phyloP scores from a whole-genome alignment of 1,140 invertebrate species.

The Papilio xuthus region DNA sequence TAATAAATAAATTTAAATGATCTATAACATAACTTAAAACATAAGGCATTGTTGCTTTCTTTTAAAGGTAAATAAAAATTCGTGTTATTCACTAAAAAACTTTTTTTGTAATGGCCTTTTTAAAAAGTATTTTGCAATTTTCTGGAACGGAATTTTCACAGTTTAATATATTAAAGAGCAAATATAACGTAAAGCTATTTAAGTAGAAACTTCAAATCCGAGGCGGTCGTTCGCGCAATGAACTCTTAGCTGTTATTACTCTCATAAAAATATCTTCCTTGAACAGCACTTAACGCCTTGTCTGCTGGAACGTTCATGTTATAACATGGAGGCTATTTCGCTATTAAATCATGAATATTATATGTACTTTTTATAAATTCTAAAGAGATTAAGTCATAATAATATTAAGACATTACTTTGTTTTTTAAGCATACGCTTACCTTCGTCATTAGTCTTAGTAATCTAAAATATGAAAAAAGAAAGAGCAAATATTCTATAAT shows the following conservation, averaged over 20 bases:
- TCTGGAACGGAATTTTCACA: not conserved
- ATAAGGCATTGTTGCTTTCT: not conserved
- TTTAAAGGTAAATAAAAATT: too few relatives aligned
- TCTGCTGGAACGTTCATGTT: not conserved
- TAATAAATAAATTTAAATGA: too few relatives aligned
- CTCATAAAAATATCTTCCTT: conserved; percentile 18
- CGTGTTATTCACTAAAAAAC: too few relatives aligned
- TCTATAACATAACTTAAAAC: too few relatives aligned
- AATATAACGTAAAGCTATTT: conserved; percentile 14
- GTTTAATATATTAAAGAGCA: conserved; percentile 13
- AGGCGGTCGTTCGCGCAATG: conserved; percentile 21
- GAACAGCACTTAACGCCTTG: conserved; percentile 21
- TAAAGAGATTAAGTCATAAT: not conserved
- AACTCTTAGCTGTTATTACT: conserved; percentile 12
- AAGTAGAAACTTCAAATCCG: conserved; percentile 15
- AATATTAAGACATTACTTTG: not conserved
- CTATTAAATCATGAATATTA: not conserved
- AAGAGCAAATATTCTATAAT: not conserved
- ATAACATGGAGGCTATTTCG: conserved; percentile 11
- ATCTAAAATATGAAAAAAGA: too few relatives aligned
- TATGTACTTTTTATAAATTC: not conserved
- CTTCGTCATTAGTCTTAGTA: not conserved
- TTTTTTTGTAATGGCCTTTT: not conserved
- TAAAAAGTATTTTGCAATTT: not conserved
- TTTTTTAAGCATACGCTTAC: not conserved